Evolutionary conservation across 2,113 vertebrate species (phyloP), one percentile per base, ranked within the genome.

Genomic region (Pyxicephalus adspersus): DNA sequence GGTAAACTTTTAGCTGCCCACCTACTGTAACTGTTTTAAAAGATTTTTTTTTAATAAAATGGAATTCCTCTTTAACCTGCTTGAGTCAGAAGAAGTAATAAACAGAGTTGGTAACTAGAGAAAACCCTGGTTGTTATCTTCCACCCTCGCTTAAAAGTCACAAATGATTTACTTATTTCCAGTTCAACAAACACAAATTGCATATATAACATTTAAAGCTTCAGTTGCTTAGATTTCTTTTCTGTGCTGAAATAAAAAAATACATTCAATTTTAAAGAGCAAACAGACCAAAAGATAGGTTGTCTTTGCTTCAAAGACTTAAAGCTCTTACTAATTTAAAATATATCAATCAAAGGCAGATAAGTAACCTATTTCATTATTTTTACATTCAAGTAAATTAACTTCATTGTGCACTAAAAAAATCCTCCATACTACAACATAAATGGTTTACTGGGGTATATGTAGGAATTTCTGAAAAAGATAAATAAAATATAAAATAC

Each of bases 131-230:
- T 7, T 67, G 38, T 68, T 68, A 9, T 55, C 26, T 55, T 55
- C 23, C 52, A 72, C 20, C 68, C 55, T 75, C 1, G 29, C 55
- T 13, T 26, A 31, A 75, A 58, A 60, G 38, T 38, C 29, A 23
- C 55, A 58, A 34, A 75, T 75, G 54, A 29, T 58, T 31, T 26
- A 7, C 58, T 90, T 88, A 88, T 88, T 87, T 89, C 86, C 88
- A 93, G 89, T 88, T 92, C 90, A 91, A 87, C 86, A 88, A 82
- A 84, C 86, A 84, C 23, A 78, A 84, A 87, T 83, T 88, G 86
- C 87, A 85, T 73, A 78, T 87, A 84, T 83, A 80, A 86, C 83
- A 86, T 85, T 85, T 85, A 81, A 85, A 83, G 28, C 52, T 83
- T 0, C 79, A 83, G 74, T 51, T 4, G 2, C 66, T 83, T 18